A percentile compares a stretch with the other conserved stretches of the same genome.
Evolutionary conservation across 2,113 vertebrate genomes (phyloP).

Genomic region (Notothenia coriiceps): DNA sequence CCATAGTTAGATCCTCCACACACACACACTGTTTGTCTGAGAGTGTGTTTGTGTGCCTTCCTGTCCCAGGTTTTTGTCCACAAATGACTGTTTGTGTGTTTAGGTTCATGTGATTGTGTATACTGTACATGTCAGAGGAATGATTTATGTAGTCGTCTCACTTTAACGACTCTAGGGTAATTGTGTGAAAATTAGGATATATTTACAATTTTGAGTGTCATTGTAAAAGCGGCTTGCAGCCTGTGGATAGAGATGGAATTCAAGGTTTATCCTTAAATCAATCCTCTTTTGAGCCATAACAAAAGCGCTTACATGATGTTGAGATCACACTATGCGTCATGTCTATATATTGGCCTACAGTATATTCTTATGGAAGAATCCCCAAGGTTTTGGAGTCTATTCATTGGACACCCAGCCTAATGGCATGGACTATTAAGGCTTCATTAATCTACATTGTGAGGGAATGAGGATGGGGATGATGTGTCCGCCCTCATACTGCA

Average conservation of each 20-base stretch:
- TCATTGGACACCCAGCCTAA: slow-evolving; percentile 62
- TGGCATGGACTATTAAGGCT: slow-evolving; percentile 61
- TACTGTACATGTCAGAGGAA: slow-evolving; percentile 34
- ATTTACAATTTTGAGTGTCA: slow-evolving; percentile 47
- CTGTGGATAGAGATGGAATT: neutral
- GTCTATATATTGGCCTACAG: slow-evolving; percentile 14
- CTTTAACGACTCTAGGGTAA: slow-evolving; percentile 40
- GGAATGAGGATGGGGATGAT: slow-evolving; percentile 45
- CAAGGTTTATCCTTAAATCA: neutral
- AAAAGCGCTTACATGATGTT: slow-evolving; percentile 11
- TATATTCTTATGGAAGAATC: slow-evolving; percentile 43
- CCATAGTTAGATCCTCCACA: slow-evolving; percentile 47
- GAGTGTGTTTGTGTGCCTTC: slow-evolving; percentile 17
- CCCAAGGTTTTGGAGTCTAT: slow-evolving; percentile 47
- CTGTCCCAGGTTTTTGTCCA: slow-evolving; percentile 7
- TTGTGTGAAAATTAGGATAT: slow-evolving; percentile 45
- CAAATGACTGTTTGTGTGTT: neutral
- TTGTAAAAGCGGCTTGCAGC: slow-evolving; percentile 1
- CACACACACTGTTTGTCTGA: slow-evolving; percentile 36
- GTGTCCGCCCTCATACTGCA: slow-evolving; percentile 36
- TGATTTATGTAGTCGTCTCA: slow-evolving; percentile 59
- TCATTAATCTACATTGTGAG: slow-evolving; percentile 68
- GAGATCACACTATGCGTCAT: slow-evolving; percentile 8
- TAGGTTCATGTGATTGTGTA: neutral
- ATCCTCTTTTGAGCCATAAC: slow-evolving; percentile 12